Evolutionary conservation across 2,797 vertebrate genomes (phyloP), one percentile per base, ranked within the genome.

Genomic region (Halcyon chelicuti): DNA sequence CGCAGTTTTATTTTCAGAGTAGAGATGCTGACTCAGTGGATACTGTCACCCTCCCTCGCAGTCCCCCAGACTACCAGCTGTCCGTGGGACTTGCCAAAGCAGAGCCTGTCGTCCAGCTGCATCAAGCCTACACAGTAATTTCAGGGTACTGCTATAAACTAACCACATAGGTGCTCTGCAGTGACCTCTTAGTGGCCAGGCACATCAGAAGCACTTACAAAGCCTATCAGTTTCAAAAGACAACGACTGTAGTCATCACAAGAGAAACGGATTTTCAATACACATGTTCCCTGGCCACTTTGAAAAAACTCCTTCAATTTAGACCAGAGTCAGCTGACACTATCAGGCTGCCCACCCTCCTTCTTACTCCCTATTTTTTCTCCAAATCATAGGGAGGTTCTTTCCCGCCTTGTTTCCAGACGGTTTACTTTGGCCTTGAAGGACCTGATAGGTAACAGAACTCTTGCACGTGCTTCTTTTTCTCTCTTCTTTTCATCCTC

Each of bases 151-250:
- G 29, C 39, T 57, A 74, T 11, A 18, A 88, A n/a, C 18, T 55
- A 44, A 44, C 14, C 33, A 31, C 1, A 1, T 0, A 7, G 2
- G 1, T 8, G 37, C 78, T 61, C 74, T 40, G 51, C 54, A 14
- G 51, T n/a, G n/a, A 58, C 11, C 28, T 21, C 60, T 33, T 10
- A 18, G 33, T 7, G 29, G 46, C 37, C 78, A 72, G 47, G 67
- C 21, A n/a, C 73, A 62, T 25, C 14, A 29, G 57, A 54, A 46
- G n/a, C 70, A n/a, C 26, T 35, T 33, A 40, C 0, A 0, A 79
- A 86, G 7, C 35, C 47, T 29, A 14, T 14, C 31, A 4, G 3
- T 39, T 75, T 81, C 40, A 40, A 42, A 78, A 76, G 39, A 37
- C 46, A 47, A 7, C 4, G 0, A 44, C 58, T 60, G 31, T 13